A percentile compares a stretch with the other conserved stretches of the same genome.
Conservation (phyloP, 2,797 vertebrate genomes). For the Alcedo atthis region DNA sequence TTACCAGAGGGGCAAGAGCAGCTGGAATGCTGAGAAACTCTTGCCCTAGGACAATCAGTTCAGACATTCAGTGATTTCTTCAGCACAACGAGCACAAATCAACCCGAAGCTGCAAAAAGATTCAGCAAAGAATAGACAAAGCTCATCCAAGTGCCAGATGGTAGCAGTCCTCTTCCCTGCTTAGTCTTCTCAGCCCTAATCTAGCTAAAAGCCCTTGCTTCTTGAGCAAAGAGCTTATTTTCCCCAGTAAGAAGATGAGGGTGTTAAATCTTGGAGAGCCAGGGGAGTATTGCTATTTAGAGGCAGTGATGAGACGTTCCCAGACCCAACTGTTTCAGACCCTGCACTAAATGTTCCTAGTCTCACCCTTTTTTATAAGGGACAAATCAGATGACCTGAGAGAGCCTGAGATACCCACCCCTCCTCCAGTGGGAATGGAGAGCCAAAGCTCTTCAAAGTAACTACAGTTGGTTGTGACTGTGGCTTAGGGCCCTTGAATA, state of each 20-base stretch:
- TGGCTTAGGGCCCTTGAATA: background rate
- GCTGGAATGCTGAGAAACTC: background rate
- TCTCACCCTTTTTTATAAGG: background rate
- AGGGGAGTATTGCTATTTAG: background rate
- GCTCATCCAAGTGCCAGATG: conserved; percentile 26
- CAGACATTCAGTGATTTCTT: background rate
- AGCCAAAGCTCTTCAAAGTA: background rate
- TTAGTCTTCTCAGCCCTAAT: conserved; percentile 32
- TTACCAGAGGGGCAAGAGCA: background rate
- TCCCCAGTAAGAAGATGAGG: conserved; percentile 17
- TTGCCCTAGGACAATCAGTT: background rate
- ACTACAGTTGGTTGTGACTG: background rate
- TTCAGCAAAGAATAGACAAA: background rate
- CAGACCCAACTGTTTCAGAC: background rate
- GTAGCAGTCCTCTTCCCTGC: background rate
- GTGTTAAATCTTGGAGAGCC: background rate
- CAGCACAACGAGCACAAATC: background rate
- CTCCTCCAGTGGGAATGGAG: rapidly evolving
- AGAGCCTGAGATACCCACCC: no score
- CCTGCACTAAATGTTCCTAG: background rate
- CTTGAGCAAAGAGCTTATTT: conserved; percentile 21
- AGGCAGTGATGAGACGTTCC: background rate
- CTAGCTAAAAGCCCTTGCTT: background rate
- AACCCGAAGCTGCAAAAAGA: background rate
- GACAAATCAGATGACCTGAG: background rate